These are phyloP conservation scores for Phenganax marumi DNA, from an alignment of 92 coral and sea anemone species.

Conservation along the genomic window DNA sequence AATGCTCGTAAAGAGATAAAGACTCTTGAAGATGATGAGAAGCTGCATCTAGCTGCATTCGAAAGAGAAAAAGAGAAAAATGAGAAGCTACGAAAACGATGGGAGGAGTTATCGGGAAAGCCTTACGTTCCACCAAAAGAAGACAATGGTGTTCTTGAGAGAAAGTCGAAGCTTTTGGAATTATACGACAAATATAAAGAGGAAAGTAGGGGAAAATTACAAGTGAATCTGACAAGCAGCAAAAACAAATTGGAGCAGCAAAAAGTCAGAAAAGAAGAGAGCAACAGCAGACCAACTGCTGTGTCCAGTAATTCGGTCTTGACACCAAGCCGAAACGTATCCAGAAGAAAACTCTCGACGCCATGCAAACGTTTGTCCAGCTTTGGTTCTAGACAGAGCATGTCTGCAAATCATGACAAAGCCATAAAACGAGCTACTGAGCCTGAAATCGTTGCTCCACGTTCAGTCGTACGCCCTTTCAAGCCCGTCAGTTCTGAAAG, in stretches of 20 bases:
- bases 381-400: too few species aligned
- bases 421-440: neutral
- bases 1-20: neutral
- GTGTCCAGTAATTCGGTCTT: too few species aligned
- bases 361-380: too few species aligned
- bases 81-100: conserved; percentile 13
- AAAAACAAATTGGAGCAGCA: neutral
- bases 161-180: conserved; percentile 23
- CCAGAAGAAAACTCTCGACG: too few species aligned
- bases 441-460: neutral
- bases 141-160: neutral
- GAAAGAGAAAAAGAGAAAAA: neutral
- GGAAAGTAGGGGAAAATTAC: neutral
- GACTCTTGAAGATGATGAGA: neutral
- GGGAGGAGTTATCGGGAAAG: conserved; percentile 28
- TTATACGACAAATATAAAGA: conserved; percentile 16
- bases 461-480: neutral
- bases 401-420: neutral
- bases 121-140: conserved; percentile 3
- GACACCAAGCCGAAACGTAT: too few species aligned
- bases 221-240: neutral
- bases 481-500: neutral
- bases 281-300: neutral
- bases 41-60: neutral
- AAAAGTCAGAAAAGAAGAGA: neutral